phyloP scores from a whole-genome alignment of 2,113 vertebrate genomes.

The Mormoops blainvillei region DNA sequence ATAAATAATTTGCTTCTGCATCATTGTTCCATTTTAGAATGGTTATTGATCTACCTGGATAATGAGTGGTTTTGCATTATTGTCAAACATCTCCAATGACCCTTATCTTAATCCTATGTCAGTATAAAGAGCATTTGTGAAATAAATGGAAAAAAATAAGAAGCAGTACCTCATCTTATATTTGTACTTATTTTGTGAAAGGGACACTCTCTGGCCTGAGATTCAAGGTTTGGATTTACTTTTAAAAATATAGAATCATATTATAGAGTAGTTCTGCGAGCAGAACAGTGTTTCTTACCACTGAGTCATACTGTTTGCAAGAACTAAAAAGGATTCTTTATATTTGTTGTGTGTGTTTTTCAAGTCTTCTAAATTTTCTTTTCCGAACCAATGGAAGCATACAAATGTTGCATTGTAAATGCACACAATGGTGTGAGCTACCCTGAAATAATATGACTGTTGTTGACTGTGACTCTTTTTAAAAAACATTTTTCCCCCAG shows the following conservation, averaged over 20 bases:
- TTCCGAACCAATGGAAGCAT: not conserved
- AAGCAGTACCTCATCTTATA: not conserved
- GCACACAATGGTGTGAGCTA: slow-evolving; percentile 55
- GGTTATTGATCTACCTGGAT: not conserved
- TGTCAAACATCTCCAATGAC: not conserved
- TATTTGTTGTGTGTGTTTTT: not conserved
- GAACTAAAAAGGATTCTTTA: slow-evolving; percentile 33
- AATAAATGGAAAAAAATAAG: not conserved
- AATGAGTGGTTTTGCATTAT: not conserved
- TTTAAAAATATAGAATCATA: not conserved
- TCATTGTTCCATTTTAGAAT: not conserved
- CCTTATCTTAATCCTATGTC: not conserved
- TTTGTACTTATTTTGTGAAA: not conserved
- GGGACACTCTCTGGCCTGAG: not conserved
- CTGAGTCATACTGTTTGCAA: not conserved
- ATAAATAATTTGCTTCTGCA: not conserved
- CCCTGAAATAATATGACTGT: slow-evolving; percentile 43
- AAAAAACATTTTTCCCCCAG: not conserved
- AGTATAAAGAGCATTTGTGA: not conserved
- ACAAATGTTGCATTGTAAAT: slow-evolving; percentile 41
- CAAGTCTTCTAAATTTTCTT: slow-evolving; percentile 32
- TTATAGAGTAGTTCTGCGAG: not conserved
- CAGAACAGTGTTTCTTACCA: not conserved
- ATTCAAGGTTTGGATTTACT: not conserved
- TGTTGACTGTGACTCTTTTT: slow-evolving; percentile 7